phyloP scores from a whole-genome alignment of 1,140 invertebrate genomes.

The Drosophila virilis region DNA sequence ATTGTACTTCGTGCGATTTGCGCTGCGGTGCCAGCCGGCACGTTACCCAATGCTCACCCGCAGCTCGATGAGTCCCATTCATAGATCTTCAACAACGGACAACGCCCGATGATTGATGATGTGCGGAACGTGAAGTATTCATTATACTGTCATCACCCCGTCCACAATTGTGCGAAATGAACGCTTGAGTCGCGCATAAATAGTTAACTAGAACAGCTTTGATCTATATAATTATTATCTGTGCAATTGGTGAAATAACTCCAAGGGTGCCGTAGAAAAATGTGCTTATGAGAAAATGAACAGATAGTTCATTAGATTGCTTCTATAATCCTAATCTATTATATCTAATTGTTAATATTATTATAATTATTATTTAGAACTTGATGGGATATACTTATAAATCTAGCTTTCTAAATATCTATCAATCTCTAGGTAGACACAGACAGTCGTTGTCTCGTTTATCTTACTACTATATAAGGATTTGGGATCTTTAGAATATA shows the following conservation, averaged over 20 bases:
- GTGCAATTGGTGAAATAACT: neutral
- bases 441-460: too few species aligned
- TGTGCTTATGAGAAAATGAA: too few species aligned
- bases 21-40: neutral
- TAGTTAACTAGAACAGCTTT: slow-evolving; percentile 31
- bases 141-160: slow-evolving; percentile 72
- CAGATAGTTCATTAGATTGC: too few species aligned
- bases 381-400: too few species aligned
- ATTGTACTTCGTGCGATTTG: slow-evolving; percentile 53
- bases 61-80: slow-evolving; percentile 54
- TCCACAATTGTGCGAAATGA: slow-evolving; percentile 56
- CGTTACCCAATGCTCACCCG: slow-evolving; percentile 34
- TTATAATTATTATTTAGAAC: too few species aligned
- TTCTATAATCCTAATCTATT: too few species aligned
- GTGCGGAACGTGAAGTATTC: slow-evolving; percentile 44
- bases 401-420: too few species aligned
- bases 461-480: too few species aligned
- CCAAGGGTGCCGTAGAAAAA: neutral
- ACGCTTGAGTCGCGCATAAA: slow-evolving; percentile 1
- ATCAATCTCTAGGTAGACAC: too few species aligned
- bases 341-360: too few species aligned
- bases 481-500: too few species aligned
- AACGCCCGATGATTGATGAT: slow-evolving; percentile 68
- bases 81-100: slow-evolving; percentile 13
- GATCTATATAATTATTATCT: neutral